Evolutionary conservation across 2,113 vertebrate genomes (phyloP).

Genomic region (Gobius niger): DNA sequence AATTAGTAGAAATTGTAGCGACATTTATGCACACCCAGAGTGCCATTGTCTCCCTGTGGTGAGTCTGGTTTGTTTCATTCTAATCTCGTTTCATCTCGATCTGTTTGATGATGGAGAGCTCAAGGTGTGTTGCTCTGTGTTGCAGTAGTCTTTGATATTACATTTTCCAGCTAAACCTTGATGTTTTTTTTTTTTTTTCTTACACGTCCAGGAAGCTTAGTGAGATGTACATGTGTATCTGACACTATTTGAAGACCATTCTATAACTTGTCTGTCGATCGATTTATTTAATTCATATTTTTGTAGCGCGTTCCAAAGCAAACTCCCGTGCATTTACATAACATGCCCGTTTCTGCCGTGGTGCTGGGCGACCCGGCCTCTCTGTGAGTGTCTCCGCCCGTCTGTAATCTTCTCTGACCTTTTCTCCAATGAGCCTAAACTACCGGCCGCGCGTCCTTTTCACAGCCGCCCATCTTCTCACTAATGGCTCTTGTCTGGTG

Average conservation of each 20-base stretch:
- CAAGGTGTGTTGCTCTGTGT: background rate
- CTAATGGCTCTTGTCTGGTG: slow-evolving; percentile 13
- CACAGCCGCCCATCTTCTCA: slow-evolving; percentile 3
- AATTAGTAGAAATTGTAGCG: slow-evolving; percentile 1
- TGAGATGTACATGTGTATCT: background rate
- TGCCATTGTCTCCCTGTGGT: background rate
- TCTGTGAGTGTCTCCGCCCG: background rate
- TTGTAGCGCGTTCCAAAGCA: slow-evolving; percentile 14
- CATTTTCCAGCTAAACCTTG: background rate
- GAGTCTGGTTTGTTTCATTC: background rate
- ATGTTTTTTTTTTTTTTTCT: background rate
- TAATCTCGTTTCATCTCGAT: background rate
- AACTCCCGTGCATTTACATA: slow-evolving; percentile 35
- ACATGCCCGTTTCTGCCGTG: slow-evolving; percentile 21
- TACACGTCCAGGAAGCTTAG: background rate
- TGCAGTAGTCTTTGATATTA: background rate
- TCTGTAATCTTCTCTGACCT: slow-evolving; percentile 33
- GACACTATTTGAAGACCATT: background rate
- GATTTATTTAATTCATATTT: background rate
- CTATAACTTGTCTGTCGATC: background rate
- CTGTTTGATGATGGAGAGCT: background rate
- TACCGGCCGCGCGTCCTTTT: slow-evolving; percentile 22
- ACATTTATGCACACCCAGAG: background rate
- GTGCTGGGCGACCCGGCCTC: slow-evolving; percentile 3
- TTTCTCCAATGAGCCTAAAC: slow-evolving; percentile 28